A percentile compares a stretch with the other conserved stretches of the same genome.
phyloP scores from a whole-genome alignment of 2,797 vertebrate species.

The Lophius americanus region DNA sequence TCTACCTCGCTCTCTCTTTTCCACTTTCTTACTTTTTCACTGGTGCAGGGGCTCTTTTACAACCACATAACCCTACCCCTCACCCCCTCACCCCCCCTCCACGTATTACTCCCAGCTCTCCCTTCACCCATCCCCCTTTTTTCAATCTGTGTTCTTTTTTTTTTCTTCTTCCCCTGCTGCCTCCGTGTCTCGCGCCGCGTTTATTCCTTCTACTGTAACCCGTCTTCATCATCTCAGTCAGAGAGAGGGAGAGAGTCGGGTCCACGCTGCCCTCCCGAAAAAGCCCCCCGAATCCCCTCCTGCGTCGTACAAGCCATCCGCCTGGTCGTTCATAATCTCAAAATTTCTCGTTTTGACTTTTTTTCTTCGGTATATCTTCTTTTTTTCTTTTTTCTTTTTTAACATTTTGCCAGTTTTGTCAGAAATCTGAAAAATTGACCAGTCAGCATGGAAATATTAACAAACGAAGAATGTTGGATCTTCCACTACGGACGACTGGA shows the following conservation, averaged over 20 bases:
- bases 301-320: too few species aligned
- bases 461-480: too few species aligned
- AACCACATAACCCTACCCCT: constrained; percentile 49
- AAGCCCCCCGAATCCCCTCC: too few species aligned
- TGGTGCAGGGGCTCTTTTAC: constrained; percentile 37
- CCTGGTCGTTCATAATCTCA: too few species aligned
- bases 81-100: constrained; percentile 60
- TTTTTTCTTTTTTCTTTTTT: too few species aligned
- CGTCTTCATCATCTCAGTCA: neutral
- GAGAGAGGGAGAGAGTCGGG: neutral
- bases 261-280: too few species aligned
- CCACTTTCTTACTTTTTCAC: constrained; percentile 50
- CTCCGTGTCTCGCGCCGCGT: constrained; percentile 23
- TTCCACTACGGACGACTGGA: too few species aligned
- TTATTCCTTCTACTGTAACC: constrained; percentile 34
- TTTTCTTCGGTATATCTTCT: too few species aligned
- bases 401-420: too few species aligned
- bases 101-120: constrained; percentile 35
- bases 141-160: constrained; percentile 16
- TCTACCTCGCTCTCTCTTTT: constrained; percentile 41
- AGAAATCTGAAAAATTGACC: too few species aligned
- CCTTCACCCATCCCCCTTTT: constrained; percentile 42
- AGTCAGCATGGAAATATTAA: too few species aligned
- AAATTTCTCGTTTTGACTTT: too few species aligned
- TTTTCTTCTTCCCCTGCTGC: constrained; percentile 21